These are phyloP conservation scores for Salticus scenicus DNA, from an alignment of 2,888 invertebrate genomes.

Conservation along the genomic window DNA sequence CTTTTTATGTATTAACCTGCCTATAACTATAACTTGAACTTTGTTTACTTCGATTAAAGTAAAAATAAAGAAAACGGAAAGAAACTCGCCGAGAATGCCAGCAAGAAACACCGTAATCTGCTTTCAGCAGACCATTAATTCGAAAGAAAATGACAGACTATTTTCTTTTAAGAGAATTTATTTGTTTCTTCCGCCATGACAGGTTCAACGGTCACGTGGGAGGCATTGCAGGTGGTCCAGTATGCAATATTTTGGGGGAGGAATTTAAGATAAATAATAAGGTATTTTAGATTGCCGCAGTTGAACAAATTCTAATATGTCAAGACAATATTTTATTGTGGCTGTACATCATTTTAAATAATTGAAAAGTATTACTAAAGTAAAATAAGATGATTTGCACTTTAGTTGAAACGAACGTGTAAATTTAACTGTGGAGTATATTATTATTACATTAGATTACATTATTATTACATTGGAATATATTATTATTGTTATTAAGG, in stretches of 20 bases:
- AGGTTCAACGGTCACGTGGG: slow-evolving; percentile 34
- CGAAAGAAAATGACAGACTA: slow-evolving; percentile 61
- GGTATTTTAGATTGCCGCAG: too few species aligned
- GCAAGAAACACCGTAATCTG: slow-evolving; percentile 40
- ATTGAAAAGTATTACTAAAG: too few species aligned
- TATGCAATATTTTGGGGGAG: not conserved
- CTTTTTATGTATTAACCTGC: slow-evolving; percentile 13
- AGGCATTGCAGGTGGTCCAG: slow-evolving; percentile 29
- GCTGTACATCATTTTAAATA: too few species aligned
- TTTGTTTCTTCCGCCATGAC: slow-evolving; percentile 24
- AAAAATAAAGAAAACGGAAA: not conserved
- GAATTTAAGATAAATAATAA: not conserved
- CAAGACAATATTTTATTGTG: too few species aligned
- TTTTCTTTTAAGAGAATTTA: slow-evolving; percentile 42
- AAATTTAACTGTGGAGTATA: too few species aligned
- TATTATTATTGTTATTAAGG: too few species aligned
- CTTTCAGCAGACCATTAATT: slow-evolving; percentile 50
- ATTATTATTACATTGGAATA: too few species aligned
- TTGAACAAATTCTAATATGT: too few species aligned
- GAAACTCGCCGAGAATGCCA: not conserved
- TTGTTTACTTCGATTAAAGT: not conserved
- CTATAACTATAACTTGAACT: not conserved
- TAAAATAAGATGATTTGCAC: too few species aligned
- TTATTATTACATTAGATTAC: too few species aligned
- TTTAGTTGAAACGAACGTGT: too few species aligned